phyloP scores from a whole-genome alignment of 2,797 vertebrate genomes.

The Hippoglossus hippoglossus region DNA sequence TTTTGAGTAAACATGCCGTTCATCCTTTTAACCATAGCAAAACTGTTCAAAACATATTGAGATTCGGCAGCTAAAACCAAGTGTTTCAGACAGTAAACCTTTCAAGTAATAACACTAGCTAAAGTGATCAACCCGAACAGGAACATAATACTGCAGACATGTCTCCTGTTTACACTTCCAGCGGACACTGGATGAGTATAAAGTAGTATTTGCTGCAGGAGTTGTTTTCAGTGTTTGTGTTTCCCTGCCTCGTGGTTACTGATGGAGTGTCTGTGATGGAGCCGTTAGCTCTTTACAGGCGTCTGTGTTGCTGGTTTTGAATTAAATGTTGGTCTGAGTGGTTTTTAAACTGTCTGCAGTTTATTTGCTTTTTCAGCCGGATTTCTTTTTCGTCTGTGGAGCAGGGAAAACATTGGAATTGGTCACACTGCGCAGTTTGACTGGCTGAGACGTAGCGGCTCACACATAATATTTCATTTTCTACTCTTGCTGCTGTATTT shows the following conservation, averaged over 20 bases:
- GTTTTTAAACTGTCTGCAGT: constrained; percentile 1
- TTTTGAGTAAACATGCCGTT: no score
- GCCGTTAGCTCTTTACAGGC: background rate
- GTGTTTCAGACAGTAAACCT: no score
- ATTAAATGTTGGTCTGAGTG: constrained; percentile 4
- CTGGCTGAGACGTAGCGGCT: background rate
- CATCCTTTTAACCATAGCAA: no score
- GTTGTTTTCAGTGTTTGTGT: background rate
- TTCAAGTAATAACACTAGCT: no score
- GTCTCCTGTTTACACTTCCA: no score
- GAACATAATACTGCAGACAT: no score
- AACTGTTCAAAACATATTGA: no score
- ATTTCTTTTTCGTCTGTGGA: background rate
- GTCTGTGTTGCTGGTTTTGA: background rate
- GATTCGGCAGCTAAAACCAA: no score
- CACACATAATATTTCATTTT: background rate
- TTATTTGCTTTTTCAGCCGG: background rate
- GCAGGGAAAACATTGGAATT: background rate
- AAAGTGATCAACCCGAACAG: no score
- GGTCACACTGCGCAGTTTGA: background rate
- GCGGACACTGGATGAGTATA: no score
- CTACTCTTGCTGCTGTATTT: background rate
- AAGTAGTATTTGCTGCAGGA: background rate
- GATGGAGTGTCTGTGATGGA: background rate
- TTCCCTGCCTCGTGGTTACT: no score